Percentiles rank a stretch among this genome's conserved stretches.
Conservation (phyloP, 2,888 invertebrate species). For the Chorisops tibialis region DNA sequence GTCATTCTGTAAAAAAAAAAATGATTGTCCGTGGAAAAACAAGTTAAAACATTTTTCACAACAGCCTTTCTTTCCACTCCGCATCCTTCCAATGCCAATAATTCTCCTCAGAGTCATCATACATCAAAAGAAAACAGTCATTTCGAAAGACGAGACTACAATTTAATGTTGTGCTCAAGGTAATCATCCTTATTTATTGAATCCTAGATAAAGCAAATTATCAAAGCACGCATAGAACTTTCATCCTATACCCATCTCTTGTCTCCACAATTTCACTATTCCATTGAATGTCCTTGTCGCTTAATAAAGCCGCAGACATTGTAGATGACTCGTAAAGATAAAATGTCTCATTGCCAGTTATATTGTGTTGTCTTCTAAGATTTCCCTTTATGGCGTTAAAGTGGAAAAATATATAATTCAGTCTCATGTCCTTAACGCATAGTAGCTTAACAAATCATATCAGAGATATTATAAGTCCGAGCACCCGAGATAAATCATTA, state of each 20-base stretch:
- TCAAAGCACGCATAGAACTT: background rate
- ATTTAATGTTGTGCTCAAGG: conserved; percentile 18
- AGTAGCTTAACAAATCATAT: conserved; percentile 25
- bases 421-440: conserved; percentile 18
- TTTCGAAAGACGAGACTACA: conserved; percentile 1
- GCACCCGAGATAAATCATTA: conserved; percentile 21
- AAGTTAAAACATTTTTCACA: too few relatives aligned
- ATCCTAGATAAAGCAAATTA: conserved; percentile 15
- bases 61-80: too few relatives aligned
- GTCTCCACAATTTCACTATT: background rate
- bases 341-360: conserved; percentile 10
- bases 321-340: conserved; percentile 25
- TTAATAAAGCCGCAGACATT: conserved; percentile 22
- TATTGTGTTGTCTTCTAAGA: conserved; percentile 13
- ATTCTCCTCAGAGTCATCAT: too few relatives aligned
- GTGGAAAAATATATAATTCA: conserved; percentile 26
- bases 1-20: too few relatives aligned
- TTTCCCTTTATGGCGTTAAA: conserved; percentile 25
- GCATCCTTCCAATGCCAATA: too few relatives aligned
- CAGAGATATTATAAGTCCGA: conserved; percentile 23
- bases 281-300: conserved; percentile 14
- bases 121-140: too few relatives aligned
- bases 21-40: too few relatives aligned
- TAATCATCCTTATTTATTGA: conserved; percentile 23
- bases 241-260: background rate